Evolutionary conservation across 1,140 invertebrate species (phyloP).

Genomic region (Dendroctonus valens): DNA sequence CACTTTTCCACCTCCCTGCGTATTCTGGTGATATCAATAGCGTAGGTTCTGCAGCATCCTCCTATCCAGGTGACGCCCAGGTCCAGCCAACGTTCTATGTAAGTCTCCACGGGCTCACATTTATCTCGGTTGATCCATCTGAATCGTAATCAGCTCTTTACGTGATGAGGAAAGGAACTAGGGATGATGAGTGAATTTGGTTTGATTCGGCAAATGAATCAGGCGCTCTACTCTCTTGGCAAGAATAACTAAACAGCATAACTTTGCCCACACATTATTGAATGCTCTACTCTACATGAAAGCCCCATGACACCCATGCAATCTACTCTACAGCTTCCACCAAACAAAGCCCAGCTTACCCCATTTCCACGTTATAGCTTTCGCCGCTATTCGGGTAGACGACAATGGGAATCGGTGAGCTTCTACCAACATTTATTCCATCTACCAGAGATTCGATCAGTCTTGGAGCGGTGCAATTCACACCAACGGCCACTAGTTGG

Average conservation of each 20-base stretch:
- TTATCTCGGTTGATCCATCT: conserved; percentile 62
- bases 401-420: conserved; percentile 61
- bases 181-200: no score
- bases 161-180: conserved; percentile 1
- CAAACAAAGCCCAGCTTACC: conserved; percentile 46
- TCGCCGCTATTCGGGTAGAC: conserved; percentile 80
- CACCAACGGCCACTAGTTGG: conserved; percentile 76
- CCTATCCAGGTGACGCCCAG: conserved; percentile 65
- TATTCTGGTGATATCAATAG: conserved; percentile 60
- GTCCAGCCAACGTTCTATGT: conserved; percentile 62
- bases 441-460: conserved; percentile 58
- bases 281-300: no score
- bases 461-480: conserved; percentile 78
- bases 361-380: conserved; percentile 61
- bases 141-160: conserved; percentile 20
- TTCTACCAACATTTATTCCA: conserved; percentile 56
- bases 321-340: no score
- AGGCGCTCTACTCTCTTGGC: no score
- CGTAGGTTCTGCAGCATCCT: conserved; percentile 68
- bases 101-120: conserved; percentile 57
- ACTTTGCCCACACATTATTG: no score
- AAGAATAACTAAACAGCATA: no score
- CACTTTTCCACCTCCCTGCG: conserved; percentile 57
- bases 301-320: no score
- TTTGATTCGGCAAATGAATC: background rate